Evolutionary conservation across 2,113 vertebrate genomes (phyloP), one percentile per base, ranked within the genome.

Genomic region (Galbula dea): DNA sequence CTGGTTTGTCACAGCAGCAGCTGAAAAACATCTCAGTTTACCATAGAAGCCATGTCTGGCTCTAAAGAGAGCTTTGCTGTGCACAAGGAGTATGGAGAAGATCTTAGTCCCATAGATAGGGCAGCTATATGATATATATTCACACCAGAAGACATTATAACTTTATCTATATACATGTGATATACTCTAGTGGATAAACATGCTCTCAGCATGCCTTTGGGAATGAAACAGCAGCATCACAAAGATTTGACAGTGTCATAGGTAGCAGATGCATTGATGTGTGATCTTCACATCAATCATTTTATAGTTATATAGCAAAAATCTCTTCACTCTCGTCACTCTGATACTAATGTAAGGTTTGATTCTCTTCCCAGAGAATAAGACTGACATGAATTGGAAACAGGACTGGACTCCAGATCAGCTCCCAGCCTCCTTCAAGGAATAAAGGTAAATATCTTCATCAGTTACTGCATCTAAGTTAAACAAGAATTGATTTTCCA

Each of bases 401-500:
- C 12, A 48, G 20, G 23, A 48, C 12, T 73, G 10, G 30, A n/a
- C n/a, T n/a, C n/a, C n/a, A n/a, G n/a, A n/a, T 92, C 41, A 62
- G 20, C 5, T 11, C 19, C 3, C 11, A 46, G 3, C 10, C 8
- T 83, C n/a, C 29, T 84, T 71, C 74, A 81, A 84, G 20, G 7
- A 54, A 84, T 49, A 57, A 39, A 4, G 0, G 58, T n/a, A 69
- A 77, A 66, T 71, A 54, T 37, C 83, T 91, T 74, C 16, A 37
- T 80, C 32, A 49, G 17, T 74, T 86, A 80, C 48, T 84, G 12
- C 12, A 21, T 32, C 20, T 66, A 91, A 84, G 22, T n/a, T 79
- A 75, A 85, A 59, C 26, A 89, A 75, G 18, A 93, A 85, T 57
- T 72, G 74, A 82, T 96, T 82, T 94, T 68, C 12, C 51, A 58